These are phyloP conservation scores for Garrulus glandarius DNA, from an alignment of 2,797 vertebrate genomes.

Conservation along the genomic window DNA sequence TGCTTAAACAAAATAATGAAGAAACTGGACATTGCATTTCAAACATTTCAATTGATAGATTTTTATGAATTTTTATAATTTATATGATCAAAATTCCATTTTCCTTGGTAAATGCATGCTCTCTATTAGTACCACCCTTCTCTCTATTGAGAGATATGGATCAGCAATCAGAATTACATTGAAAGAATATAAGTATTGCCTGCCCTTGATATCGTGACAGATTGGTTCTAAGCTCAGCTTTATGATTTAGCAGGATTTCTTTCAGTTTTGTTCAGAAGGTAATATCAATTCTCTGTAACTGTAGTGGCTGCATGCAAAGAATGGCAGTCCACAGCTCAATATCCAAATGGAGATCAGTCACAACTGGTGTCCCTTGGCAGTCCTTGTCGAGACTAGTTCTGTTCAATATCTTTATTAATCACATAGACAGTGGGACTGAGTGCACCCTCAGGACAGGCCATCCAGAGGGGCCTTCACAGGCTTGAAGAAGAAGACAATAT, in stretches of 20 bases:
- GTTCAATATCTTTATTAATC: background rate
- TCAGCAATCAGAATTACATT: background rate
- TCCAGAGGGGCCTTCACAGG: background rate
- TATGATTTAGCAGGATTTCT: background rate
- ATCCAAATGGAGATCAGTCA: background rate
- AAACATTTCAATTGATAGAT: background rate
- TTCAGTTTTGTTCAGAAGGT: background rate
- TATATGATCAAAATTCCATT: background rate
- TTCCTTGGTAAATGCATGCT: background rate
- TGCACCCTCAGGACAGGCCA: background rate
- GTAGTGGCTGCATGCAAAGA: background rate
- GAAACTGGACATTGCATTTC: background rate
- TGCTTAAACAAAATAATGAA: background rate
- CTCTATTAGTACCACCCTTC: background rate
- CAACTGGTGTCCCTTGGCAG: background rate
- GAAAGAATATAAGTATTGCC: background rate
- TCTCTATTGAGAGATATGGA: background rate
- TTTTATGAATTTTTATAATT: background rate
- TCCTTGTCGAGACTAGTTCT: rapidly evolving
- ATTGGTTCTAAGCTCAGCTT: background rate
- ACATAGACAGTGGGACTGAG: background rate
- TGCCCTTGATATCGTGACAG: background rate
- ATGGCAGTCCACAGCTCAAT: background rate
- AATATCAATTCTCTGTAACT: background rate
- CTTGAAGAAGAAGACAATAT: background rate